Evolutionary conservation across 2,888 invertebrate genomes (phyloP), one percentile per base, ranked within the genome.

Genomic region (Hetaerina titia): DNA sequence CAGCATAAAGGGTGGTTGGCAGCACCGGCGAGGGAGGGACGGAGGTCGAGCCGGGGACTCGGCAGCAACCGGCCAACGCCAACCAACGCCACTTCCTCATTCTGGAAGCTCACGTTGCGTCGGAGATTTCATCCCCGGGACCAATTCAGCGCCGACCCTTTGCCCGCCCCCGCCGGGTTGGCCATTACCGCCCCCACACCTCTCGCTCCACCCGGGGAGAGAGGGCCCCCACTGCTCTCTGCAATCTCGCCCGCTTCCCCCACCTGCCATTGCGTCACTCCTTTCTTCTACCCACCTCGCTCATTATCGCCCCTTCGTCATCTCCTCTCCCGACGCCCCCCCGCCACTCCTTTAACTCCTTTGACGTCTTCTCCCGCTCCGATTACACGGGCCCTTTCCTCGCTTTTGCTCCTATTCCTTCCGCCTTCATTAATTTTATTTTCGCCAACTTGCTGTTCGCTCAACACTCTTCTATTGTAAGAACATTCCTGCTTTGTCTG

Each of bases 271-370:
- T 69, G 69, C 69, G 69, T 69, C 22, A n/a, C 22, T 69, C 69
- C 69, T 69, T 69, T 69, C 17, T 69, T 69, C 69, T 8, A 22
- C 22, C 13, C 60, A 4, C 60, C 60, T 11, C 69, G n/a, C 69
- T 69, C 69, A 69, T 69, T 69, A 69, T 69, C 69, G 69, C 69
- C 69, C 45, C 69, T 69, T 69, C n/a, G 69, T 69, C 69, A 69
- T 69, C 69, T 69, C 69, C 22, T 22, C 64, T 64, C 2, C 69
- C 60, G 22, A 15, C 19, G 69, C 69, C 69, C 9, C 22, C n/a
- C n/a, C 17, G n/a, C 69, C 69, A 19, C n/a, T n/a, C n/a, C 69
- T 15, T 60, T 15, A 5, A 15, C 15, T 4, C 45, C 60, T 60
- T 60, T 60, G 60, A 60, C 15, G 15, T 15, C 69, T 7, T 9